Base-by-base conservation (phyloP, 2,113 vertebrate species). In the Nibea coibor region DNA sequence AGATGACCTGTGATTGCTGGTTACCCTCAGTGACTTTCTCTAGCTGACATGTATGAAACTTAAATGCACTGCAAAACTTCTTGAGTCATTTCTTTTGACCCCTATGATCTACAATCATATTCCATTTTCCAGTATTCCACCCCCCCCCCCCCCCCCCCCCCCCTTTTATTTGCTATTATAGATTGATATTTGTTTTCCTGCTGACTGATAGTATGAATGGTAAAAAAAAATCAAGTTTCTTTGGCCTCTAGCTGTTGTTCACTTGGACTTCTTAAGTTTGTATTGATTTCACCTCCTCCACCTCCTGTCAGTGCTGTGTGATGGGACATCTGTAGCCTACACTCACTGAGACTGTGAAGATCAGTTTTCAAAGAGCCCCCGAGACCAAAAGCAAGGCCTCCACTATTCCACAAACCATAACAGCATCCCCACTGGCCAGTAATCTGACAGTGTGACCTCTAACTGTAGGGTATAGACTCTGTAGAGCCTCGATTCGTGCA, bases 361-460 rank as follows among this genome's bases (percentile, higher is more conserved):
- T 92, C 88, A 74, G 70, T 73, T 91, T 91, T 92, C 91, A 92
- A 92, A 92, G 84, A 83, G 74, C 81, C 68, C 53, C 28, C 19
- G 71, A 79, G 72, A 80, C 85, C n/a, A 80, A 84, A 89, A 63
- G 45, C 67, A 58, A 71, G 75, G 70, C 72, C 83, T 78, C 66
- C 61, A 45, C 80, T 75, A 51, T 70, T 82, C 26, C 66, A 84
- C 73, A 88, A 87, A 84, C 70, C 66, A 89, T 80, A 82, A 85
- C 67, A 87, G 72, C 82, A 74, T 86, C 80, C 80, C 82, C 58
- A 45, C 78, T 68, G 79, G 75, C 72, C 68, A 68, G 84, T 57
- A 87, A 81, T 75, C 61, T 75, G 72, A 26, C 73, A 75, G 67
- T 57, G 22, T 87, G 85, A 89, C 84, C 86, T 75, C 59, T 51